Percentiles rank a stretch among this genome's conserved stretches.
phyloP scores from a whole-genome alignment of 2,888 invertebrate species.

The Scaptomyza caliginosa region DNA sequence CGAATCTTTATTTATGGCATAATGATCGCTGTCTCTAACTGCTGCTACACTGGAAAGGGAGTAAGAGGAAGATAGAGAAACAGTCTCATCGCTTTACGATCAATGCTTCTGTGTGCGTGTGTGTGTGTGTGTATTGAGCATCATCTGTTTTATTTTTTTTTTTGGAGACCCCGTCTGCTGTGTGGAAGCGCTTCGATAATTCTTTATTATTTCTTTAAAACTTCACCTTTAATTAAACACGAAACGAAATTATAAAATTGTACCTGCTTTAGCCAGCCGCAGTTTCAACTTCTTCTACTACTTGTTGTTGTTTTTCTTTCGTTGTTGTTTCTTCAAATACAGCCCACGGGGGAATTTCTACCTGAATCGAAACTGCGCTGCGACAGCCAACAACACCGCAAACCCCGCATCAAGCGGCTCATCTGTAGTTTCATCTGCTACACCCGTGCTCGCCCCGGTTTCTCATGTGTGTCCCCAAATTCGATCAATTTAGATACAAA shows the following conservation, averaged over 20 bases:
- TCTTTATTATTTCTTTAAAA: constrained; percentile 80
- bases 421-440: constrained; percentile 47
- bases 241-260: constrained; percentile 80
- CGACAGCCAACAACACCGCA: constrained; percentile 30
- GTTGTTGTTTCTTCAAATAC: constrained; percentile 34
- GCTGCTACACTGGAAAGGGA: constrained; percentile 5
- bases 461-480: constrained; percentile 76
- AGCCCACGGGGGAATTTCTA: constrained; percentile 69
- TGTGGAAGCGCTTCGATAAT: constrained; percentile 64
- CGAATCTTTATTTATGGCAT: constrained; percentile 80
- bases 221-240: constrained; percentile 81
- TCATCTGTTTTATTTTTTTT: too few species aligned
- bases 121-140: constrained; percentile 41
- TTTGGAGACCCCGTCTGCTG: constrained; percentile 32
- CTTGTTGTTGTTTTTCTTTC: constrained; percentile 27
- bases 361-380: constrained; percentile 46
- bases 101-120: constrained; percentile 48
- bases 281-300: constrained; percentile 35
- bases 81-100: constrained; percentile 72
- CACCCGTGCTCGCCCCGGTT: constrained; percentile 36
- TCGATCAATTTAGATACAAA: constrained; percentile 80
- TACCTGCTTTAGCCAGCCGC: constrained; percentile 68
- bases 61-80: not conserved
- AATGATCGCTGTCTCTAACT: constrained; percentile 63
- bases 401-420: not conserved